These are phyloP conservation scores for Nyctibius bracteatus DNA, from an alignment of 2,113 vertebrate genomes.

Conservation along the genomic window DNA sequence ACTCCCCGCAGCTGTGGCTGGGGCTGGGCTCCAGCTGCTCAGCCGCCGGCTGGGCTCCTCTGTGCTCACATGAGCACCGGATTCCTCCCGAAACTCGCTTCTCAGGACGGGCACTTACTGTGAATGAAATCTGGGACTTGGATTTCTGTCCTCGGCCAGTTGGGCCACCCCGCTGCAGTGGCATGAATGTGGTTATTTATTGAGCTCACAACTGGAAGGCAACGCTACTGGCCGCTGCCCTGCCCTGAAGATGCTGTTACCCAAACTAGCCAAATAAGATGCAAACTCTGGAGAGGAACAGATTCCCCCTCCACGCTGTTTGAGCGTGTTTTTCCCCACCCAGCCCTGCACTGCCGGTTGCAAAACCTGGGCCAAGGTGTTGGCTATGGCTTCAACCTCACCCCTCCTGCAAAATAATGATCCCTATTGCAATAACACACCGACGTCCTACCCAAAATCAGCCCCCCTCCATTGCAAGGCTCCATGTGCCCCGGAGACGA, in stretches of 20 bases:
- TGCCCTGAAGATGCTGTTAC: background rate
- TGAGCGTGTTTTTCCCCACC: background rate
- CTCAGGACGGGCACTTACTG: constrained; percentile 1
- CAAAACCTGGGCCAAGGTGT: background rate
- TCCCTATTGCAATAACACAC: background rate
- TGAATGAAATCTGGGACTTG: background rate
- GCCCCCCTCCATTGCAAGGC: rapidly evolving
- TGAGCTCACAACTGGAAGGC: background rate
- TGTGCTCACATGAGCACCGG: background rate
- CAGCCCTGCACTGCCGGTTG: background rate
- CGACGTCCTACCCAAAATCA: rapidly evolving
- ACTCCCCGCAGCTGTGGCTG: constrained; percentile 45
- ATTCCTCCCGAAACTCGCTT: background rate
- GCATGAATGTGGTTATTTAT: rapidly evolving
- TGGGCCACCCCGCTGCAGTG: background rate
- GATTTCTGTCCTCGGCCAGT: background rate
- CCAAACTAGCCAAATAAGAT: background rate
- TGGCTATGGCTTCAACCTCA: background rate
- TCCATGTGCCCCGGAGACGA: rapidly evolving
- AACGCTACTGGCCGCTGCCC: rapidly evolving
- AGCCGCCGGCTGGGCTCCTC: constrained; percentile 6
- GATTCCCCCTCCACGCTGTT: rapidly evolving
- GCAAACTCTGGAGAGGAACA: background rate
- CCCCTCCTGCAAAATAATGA: background rate
- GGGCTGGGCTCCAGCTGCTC: constrained; percentile 54